These are phyloP conservation scores for Stegastes partitus DNA, from an alignment of 2,113 vertebrate genomes.

Conservation along the genomic window DNA sequence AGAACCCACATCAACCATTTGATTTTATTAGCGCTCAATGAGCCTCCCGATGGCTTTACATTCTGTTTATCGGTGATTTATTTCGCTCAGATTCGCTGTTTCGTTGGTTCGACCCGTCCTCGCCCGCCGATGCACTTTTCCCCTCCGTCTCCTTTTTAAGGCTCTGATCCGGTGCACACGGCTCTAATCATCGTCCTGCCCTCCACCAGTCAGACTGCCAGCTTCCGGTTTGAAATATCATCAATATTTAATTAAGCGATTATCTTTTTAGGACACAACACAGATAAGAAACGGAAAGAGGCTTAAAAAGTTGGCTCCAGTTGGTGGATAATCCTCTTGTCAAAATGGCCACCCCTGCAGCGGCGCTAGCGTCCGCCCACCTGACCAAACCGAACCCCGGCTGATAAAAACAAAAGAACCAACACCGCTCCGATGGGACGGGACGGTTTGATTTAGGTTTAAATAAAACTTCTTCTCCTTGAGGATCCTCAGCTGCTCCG, in stretches of 20 bases:
- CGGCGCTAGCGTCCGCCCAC: constrained; percentile 48
- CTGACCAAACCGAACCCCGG: constrained; percentile 51
- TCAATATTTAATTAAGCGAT: constrained; percentile 82
- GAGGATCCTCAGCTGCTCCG: too few relatives aligned
- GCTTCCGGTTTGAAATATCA: constrained; percentile 74
- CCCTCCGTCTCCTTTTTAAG: constrained; percentile 22
- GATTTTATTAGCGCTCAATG: constrained; percentile 69
- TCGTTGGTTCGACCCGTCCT: background rate
- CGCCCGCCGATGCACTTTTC: background rate
- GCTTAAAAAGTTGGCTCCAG: constrained; percentile 66
- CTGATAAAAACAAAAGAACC: constrained; percentile 1
- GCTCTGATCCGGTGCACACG: constrained; percentile 50
- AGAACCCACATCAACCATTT: constrained; percentile 78
- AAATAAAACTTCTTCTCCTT: too few relatives aligned
- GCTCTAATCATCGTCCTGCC: constrained; percentile 51
- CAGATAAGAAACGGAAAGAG: constrained; percentile 70
- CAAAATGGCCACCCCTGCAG: constrained; percentile 47
- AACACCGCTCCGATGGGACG: background rate
- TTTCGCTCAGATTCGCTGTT: background rate
- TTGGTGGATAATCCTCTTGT: constrained; percentile 76
- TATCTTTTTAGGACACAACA: constrained; percentile 74
- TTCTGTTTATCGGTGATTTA: constrained; percentile 31
- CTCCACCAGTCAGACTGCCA: constrained; percentile 54
- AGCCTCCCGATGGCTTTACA: constrained; percentile 23
- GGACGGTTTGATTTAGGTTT: background rate